Percentiles rank a stretch among this genome's conserved stretches.
These are phyloP conservation scores for Mustela nigripes DNA, from an alignment of 2,113 vertebrate genomes.

Conservation along the genomic window DNA sequence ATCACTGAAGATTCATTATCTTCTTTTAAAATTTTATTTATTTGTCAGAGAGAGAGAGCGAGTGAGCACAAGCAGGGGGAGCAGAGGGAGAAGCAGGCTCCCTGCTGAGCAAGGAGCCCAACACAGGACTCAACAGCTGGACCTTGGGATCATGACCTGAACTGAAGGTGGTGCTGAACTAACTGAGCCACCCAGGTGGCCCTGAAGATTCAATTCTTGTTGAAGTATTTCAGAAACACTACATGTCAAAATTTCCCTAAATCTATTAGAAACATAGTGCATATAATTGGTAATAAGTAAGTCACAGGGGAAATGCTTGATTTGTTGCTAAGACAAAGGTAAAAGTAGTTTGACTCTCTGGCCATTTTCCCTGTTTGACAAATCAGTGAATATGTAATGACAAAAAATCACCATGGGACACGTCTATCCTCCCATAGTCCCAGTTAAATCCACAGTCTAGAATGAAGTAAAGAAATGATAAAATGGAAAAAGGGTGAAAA, in stretches of 20 bases:
- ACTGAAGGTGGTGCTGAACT: too few species aligned
- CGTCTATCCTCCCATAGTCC: background rate
- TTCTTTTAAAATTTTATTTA: too few species aligned
- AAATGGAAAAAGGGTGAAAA: background rate
- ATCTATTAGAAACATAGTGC: background rate
- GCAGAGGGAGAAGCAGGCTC: too few species aligned
- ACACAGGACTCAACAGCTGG: too few species aligned
- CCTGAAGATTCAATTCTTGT: background rate
- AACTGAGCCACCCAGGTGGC: too few species aligned
- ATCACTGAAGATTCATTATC: background rate
- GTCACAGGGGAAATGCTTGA: background rate
- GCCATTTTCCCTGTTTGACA: background rate
- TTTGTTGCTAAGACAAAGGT: background rate
- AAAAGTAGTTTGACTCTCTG: background rate
- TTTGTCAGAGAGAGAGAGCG: too few species aligned
- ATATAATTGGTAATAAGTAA: background rate
- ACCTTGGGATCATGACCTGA: too few species aligned
- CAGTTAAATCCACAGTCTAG: background rate
- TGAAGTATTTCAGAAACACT: background rate
- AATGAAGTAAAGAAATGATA: background rate
- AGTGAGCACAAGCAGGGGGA: too few species aligned
- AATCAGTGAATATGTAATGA: background rate
- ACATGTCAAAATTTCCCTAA: background rate
- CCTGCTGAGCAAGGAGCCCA: too few species aligned
- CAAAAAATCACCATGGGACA: background rate